These are phyloP conservation scores for Boleophthalmus pectinirostris DNA, from an alignment of 2,113 vertebrate genomes.

Conservation along the genomic window DNA sequence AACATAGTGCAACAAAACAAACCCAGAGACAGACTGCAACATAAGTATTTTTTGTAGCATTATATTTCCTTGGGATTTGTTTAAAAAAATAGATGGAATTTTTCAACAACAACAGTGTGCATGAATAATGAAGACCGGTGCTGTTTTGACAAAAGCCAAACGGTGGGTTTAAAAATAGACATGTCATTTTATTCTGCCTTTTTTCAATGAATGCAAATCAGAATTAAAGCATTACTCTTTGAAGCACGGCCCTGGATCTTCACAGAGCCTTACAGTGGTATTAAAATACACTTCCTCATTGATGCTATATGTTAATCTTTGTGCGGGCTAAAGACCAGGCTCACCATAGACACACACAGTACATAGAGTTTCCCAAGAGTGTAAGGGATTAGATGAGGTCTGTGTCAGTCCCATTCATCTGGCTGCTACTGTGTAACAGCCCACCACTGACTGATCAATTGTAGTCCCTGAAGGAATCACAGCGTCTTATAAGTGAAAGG, in stretches of 20 bases:
- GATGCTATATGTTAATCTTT: constrained; percentile 34
- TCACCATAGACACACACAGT: constrained; percentile 53
- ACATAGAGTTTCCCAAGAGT: constrained; percentile 43
- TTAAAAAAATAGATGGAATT: not conserved
- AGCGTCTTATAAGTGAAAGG: constrained; percentile 66
- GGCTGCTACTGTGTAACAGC: constrained; percentile 54
- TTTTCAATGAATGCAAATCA: constrained; percentile 7
- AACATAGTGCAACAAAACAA: constrained; percentile 23
- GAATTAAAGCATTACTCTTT: constrained; percentile 18
- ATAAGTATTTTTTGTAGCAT: constrained; percentile 3
- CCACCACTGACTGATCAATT: constrained; percentile 73
- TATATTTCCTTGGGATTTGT: constrained; percentile 2
- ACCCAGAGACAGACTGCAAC: constrained; percentile 19
- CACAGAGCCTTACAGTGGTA: constrained; percentile 9
- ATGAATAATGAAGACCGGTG: not conserved
- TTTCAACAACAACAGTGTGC: not conserved
- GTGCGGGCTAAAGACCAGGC: constrained; percentile 16
- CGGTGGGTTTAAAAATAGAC: not conserved
- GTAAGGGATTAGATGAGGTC: constrained; percentile 62
- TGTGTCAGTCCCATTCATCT: constrained; percentile 70
- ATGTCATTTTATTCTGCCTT: constrained; percentile 18
- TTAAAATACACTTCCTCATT: constrained; percentile 32
- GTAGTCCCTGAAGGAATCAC: constrained; percentile 69
- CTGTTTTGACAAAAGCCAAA: not conserved
- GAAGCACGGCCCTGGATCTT: not conserved